Base-by-base conservation (phyloP, 1,140 invertebrate species). In the Berghia stephanieae region DNA sequence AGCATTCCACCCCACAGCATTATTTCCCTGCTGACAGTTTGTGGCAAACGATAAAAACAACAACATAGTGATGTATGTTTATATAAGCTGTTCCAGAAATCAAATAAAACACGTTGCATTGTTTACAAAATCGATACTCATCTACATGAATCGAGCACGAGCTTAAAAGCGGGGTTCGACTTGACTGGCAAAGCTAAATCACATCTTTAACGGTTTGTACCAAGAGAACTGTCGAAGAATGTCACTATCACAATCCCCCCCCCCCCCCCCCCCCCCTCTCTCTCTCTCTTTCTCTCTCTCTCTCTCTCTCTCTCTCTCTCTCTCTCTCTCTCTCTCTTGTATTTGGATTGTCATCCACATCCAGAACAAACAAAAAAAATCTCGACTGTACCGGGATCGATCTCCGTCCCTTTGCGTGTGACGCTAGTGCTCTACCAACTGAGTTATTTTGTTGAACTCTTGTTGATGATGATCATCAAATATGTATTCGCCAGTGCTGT, bases 331-430 rank as follows among this genome's bases (percentile, higher is more conserved):
- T n/a, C n/a, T n/a, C n/a, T n/a, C n/a, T n/a, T n/a, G 5, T 31
- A 60, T 31, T 60, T 6, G 57, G 57, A 10, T 63, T 63, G 57
- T 63, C 57, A 63, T 63, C 55, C 55, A n/a, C 24, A n/a, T 31
- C 55, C 55, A 60, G n/a, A n/a, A 4, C 5, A n/a, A 8, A n/a
- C n/a, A n/a, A n/a, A n/a, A n/a, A n/a, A n/a, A n/a, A n/a, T n/a
- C n/a, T n/a, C n/a, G n/a, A n/a, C n/a, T n/a, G n/a, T n/a, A n/a
- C n/a, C n/a, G n/a, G n/a, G n/a, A n/a, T n/a, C n/a, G n/a, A n/a
- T n/a, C n/a, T n/a, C n/a, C n/a, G n/a, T n/a, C n/a, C n/a, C n/a
- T n/a, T n/a, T n/a, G n/a, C n/a, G n/a, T n/a, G n/a, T n/a, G n/a
- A n/a, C n/a, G n/a, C n/a, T n/a, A n/a, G n/a, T n/a, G n/a, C n/a